These are phyloP conservation scores for Prunella fulvescens DNA, from an alignment of 2,113 vertebrate species.

Conservation along the genomic window DNA sequence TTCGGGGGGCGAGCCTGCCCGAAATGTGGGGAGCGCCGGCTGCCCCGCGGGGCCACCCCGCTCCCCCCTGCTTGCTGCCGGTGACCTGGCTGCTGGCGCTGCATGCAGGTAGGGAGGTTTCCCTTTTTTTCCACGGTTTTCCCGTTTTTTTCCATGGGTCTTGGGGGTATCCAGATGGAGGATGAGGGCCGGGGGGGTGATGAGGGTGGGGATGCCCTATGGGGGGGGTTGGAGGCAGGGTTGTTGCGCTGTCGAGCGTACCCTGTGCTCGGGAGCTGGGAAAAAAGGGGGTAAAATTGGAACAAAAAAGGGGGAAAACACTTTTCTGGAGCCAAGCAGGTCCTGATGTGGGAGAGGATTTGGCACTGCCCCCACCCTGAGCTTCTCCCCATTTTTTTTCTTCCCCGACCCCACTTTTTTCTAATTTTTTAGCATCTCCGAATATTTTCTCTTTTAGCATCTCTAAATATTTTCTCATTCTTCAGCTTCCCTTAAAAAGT, in stretches of 20 bases:
- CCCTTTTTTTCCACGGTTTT: not conserved
- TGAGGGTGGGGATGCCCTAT: not conserved
- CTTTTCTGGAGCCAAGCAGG: not conserved
- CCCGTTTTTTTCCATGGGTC: not conserved
- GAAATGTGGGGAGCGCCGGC: constrained; percentile 47
- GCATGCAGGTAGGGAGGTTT: not conserved
- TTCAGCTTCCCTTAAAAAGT: not conserved
- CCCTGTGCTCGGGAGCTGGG: not conserved
- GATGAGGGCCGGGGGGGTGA: not conserved
- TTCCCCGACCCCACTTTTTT: rapidly evolving
- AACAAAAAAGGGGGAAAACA: not conserved
- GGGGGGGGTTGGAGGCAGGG: not conserved
- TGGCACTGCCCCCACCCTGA: rapidly evolving
- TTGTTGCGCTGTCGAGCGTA: rapidly evolving
- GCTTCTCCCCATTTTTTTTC: not conserved
- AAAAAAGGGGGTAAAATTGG: not conserved
- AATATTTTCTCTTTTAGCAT: not conserved
- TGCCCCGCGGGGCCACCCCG: not conserved
- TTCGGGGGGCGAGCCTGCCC: constrained; percentile 17
- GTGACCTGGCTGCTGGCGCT: constrained; percentile 40
- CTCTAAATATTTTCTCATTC: too few species aligned
- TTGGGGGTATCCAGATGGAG: not conserved
- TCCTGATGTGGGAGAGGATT: not conserved
- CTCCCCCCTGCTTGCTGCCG: constrained; percentile 2
- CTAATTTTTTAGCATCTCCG: not conserved